phyloP scores from a whole-genome alignment of 2,797 vertebrate species.

The Acanthiza pusilla region DNA sequence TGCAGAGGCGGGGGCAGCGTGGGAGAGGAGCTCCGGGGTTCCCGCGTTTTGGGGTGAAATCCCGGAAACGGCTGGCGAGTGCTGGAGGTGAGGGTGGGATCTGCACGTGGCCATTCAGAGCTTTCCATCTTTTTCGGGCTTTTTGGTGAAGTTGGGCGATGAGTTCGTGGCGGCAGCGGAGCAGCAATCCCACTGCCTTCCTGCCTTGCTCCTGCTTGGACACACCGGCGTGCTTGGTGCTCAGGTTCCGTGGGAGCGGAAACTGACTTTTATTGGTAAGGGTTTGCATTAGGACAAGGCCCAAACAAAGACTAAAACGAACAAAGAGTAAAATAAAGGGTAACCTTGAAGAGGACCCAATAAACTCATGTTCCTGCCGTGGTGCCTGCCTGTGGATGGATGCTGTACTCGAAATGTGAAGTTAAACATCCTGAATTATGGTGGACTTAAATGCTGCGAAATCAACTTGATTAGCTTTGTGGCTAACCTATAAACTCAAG shows the following conservation, averaged over 20 bases:
- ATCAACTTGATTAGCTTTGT: background rate
- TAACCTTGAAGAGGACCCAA: background rate
- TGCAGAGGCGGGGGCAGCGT: background rate
- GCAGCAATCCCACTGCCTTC: background rate
- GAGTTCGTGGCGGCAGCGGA: background rate
- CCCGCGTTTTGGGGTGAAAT: background rate
- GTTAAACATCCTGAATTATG: background rate
- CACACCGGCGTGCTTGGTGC: background rate
- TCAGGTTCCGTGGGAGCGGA: accelerated
- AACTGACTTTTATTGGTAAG: background rate
- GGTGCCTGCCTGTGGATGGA: background rate
- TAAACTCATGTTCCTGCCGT: accelerated
- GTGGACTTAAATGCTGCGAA: background rate
- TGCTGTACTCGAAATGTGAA: accelerated
- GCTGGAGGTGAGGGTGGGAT: background rate
- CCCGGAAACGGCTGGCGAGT: background rate
- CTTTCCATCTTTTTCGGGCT: accelerated
- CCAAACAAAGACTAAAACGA: background rate
- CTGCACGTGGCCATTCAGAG: background rate
- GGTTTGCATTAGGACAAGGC: background rate
- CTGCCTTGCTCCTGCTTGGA: background rate
- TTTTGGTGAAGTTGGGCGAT: background rate
- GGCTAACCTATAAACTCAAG: background rate
- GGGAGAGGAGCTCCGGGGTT: background rate
- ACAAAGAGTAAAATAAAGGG: background rate